A percentile compares a stretch with the other conserved stretches of the same genome.
Conservation (phyloP, 2,888 invertebrate genomes). For the Ypsolopha scabrella region DNA sequence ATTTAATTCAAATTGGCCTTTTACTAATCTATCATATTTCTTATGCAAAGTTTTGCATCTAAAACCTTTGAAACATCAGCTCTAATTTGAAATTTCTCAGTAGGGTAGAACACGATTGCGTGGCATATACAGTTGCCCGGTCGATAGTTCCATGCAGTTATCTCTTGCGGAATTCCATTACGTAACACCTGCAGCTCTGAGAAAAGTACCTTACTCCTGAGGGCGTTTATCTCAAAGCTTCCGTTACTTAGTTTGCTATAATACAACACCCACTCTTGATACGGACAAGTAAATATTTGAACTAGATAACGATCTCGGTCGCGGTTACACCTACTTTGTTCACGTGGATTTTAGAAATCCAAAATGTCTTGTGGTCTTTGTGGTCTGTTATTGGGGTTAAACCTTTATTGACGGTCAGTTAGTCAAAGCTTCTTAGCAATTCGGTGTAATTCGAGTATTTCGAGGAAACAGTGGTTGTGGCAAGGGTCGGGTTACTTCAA, state of each 20-base stretch:
- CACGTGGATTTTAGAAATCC: background rate
- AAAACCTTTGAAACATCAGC: too few species aligned
- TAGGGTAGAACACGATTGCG: too few species aligned
- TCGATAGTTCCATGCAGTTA: constrained; percentile 39
- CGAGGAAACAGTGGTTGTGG: constrained; percentile 22
- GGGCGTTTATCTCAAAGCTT: constrained; percentile 34
- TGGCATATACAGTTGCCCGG: constrained; percentile 13
- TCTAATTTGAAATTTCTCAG: too few species aligned
- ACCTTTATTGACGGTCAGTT: constrained; percentile 10
- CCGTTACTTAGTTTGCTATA: constrained; percentile 26
- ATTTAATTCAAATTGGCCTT: too few species aligned
- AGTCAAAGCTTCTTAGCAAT: constrained; percentile 27
- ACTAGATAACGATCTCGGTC: constrained; percentile 4
- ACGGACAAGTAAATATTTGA: constrained; percentile 26
- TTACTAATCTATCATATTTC: too few species aligned
- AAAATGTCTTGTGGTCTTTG: background rate
- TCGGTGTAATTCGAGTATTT: constrained; percentile 25
- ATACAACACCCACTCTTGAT: constrained; percentile 25
- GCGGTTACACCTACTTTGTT: background rate
- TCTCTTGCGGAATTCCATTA: constrained; percentile 30
- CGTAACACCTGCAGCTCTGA: constrained; percentile 40
- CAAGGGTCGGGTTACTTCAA: constrained; percentile 27
- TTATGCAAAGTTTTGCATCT: too few species aligned
- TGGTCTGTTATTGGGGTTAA: background rate
- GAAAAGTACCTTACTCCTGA: constrained; percentile 7